Percentiles rank a stretch among this genome's conserved stretches.
Conservation (phyloP, 2,888 invertebrate genomes). For the Dolichopus griseipennis region DNA sequence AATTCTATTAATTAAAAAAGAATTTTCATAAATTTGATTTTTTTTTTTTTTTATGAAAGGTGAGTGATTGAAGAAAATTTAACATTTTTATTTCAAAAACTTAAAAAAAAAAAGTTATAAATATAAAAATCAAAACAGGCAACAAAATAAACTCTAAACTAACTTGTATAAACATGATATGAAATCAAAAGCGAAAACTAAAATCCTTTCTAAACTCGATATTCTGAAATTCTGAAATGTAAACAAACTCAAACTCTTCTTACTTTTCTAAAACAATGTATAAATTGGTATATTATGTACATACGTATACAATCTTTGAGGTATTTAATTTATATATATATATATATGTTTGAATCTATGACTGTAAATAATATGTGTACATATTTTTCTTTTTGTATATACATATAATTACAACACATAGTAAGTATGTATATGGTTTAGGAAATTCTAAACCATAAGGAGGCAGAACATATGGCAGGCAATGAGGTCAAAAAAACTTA, state of each 20-base stretch:
- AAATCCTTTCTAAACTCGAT: neutral
- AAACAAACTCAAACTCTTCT: neutral
- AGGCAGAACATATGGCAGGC: neutral
- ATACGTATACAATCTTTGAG: neutral
- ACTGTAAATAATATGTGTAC: neutral
- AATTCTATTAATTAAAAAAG: no score
- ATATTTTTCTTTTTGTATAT: no score
- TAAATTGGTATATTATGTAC: neutral
- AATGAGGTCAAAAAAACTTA: slow-evolving; percentile 6
- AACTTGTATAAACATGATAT: no score
- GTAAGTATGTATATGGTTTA: neutral
- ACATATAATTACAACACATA: neutral
- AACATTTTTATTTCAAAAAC: no score
- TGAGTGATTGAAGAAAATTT: no score
- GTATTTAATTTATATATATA: no score
- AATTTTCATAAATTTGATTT: no score
- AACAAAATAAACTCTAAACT: no score
- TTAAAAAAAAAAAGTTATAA: no score
- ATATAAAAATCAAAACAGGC: no score
- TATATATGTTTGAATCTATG: no score
- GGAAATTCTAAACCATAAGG: slow-evolving; percentile 3
- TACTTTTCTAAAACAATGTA: neutral
- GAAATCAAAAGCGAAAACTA: neutral
- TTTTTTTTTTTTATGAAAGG: no score
- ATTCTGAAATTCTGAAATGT: neutral